Conservation (phyloP, 1,140 invertebrate species). For the Dolichoris vasculosae region DNA sequence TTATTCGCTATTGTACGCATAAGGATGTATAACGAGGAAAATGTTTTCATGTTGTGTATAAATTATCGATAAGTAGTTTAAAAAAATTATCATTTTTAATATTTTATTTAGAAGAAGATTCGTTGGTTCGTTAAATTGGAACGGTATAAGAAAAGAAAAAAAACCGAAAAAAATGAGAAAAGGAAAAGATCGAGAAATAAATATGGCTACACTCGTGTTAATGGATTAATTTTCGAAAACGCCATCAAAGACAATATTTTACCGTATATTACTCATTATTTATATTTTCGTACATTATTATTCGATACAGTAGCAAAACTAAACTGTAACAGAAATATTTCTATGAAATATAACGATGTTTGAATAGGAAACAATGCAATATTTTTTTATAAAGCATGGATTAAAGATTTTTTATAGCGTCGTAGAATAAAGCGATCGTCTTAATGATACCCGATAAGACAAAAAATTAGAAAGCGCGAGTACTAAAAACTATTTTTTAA, state of each 20-base stretch:
- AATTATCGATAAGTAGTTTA: conserved; percentile 13
- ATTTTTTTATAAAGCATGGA: neutral
- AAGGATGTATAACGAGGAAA: neutral
- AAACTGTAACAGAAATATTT: neutral
- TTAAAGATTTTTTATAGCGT: neutral
- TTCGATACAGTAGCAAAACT: neutral
- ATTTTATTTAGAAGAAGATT: neutral
- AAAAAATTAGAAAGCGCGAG: neutral
- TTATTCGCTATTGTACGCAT: conserved; percentile 1
- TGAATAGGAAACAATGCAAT: neutral
- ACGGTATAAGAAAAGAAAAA: neutral
- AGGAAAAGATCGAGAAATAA: too few species aligned
- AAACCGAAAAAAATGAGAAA: too few species aligned
- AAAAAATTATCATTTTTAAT: neutral
- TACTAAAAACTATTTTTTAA: neutral
- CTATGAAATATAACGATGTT: neutral
- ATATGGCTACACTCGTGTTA: neutral
- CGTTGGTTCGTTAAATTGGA: neutral
- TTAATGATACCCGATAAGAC: neutral
- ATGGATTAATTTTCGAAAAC: neutral
- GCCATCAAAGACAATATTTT: neutral
- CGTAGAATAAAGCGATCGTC: neutral
- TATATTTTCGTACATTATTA: neutral
- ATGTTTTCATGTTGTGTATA: neutral
- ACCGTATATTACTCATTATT: neutral